Conservation (phyloP, 64 coral and sea anemone species). For the Pocillopora damicornis region DNA sequence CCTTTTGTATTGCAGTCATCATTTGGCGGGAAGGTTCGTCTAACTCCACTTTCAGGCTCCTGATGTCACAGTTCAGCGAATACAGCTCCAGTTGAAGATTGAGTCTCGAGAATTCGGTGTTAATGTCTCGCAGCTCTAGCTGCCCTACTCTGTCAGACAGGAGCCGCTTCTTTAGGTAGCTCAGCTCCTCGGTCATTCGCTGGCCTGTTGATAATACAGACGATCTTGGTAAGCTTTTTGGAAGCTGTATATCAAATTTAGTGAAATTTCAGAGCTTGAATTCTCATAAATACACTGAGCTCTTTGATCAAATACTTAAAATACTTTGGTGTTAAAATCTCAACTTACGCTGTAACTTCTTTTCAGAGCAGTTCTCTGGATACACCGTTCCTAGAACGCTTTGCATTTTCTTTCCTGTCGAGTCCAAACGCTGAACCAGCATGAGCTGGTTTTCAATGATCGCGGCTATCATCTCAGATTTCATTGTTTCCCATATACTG, state of each 20-base stretch:
- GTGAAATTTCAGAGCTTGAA: too few relatives aligned
- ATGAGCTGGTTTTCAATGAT: conserved; percentile 25
- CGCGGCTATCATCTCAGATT: not conserved
- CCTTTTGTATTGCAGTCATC: not conserved
- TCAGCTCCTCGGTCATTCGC: not conserved
- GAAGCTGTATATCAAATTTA: too few relatives aligned
- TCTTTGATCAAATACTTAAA: too few relatives aligned
- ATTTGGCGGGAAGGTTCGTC: not conserved
- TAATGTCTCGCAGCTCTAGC: conserved; percentile 44
- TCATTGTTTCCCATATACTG: not conserved
- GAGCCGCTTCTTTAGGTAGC: conserved; percentile 12
- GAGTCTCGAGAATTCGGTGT: conserved; percentile 46
- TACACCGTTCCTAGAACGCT: not conserved
- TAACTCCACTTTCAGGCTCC: not conserved
- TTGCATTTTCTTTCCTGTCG: not conserved
- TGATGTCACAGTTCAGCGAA: conserved; percentile 26
- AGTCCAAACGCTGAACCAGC: conserved; percentile 12
- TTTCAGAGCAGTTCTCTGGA: not conserved
- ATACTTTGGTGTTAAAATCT: too few relatives aligned
- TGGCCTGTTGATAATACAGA: not conserved
- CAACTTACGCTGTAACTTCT: not conserved
- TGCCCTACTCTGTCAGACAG: not conserved
- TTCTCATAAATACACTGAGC: too few relatives aligned
- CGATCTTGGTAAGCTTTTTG: too few relatives aligned
- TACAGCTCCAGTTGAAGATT: conserved; percentile 47